Conservation (phyloP, 2,888 invertebrate species). For the Agrochola litura region DNA sequence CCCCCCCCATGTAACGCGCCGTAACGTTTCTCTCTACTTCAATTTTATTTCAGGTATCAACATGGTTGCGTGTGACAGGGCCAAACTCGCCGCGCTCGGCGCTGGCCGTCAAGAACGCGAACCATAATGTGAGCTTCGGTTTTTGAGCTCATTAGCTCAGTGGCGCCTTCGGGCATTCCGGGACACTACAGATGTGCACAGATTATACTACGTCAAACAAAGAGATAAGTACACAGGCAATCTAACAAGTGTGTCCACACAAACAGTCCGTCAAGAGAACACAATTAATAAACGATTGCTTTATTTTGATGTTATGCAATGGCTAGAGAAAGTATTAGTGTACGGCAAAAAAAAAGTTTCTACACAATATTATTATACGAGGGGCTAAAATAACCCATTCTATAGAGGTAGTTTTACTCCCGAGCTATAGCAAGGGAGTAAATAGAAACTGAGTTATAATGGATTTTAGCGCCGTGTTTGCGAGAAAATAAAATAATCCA, state of each 20-base stretch:
- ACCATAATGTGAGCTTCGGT: conserved; percentile 86
- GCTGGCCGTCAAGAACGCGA: conserved; percentile 78
- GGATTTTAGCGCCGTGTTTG: too few relatives aligned
- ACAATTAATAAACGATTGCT: neutral
- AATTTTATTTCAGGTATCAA: conserved; percentile 80
- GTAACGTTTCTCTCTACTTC: too few relatives aligned
- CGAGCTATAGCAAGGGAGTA: too few relatives aligned
- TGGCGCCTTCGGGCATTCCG: conserved; percentile 20
- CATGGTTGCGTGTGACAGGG: conserved; percentile 91
- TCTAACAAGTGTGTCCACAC: neutral
- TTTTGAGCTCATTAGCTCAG: conserved; percentile 73
- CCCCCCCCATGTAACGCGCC: too few relatives aligned
- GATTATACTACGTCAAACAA: conserved; percentile 15
- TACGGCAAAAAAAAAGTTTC: neutral
- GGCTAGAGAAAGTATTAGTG: too few relatives aligned
- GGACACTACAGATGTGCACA: conserved; percentile 33
- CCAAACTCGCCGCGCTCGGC: conserved; percentile 90
- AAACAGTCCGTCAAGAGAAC: neutral
- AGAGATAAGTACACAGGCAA: conserved; percentile 25
- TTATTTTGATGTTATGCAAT: neutral
- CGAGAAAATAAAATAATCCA: too few relatives aligned
- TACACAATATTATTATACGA: too few relatives aligned
- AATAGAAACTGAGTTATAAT: too few relatives aligned
- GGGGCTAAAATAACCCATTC: too few relatives aligned
- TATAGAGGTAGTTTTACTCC: too few relatives aligned